Percentiles rank a stretch among this genome's conserved stretches.
These are phyloP conservation scores for Notocelia uddmanniana DNA, from an alignment of 2,888 invertebrate genomes.

Conservation along the genomic window DNA sequence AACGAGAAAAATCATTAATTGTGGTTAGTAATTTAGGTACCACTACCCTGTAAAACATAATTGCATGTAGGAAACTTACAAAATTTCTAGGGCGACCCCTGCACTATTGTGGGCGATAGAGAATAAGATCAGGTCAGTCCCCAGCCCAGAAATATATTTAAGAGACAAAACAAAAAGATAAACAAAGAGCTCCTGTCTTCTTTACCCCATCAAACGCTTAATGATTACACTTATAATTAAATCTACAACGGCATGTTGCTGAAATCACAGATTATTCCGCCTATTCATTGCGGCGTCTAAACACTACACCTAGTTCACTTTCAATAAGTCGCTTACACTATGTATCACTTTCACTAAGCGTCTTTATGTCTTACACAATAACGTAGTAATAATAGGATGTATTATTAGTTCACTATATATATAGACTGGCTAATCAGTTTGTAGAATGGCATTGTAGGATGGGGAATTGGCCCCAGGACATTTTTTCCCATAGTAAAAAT, in stretches of 20 bases:
- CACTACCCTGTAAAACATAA: background rate
- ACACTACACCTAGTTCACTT: constrained; percentile 34
- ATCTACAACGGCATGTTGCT: constrained; percentile 39
- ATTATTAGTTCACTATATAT: constrained; percentile 79
- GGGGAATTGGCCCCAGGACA: too few species aligned
- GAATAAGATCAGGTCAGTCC: constrained; percentile 12
- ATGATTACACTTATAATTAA: constrained; percentile 32
- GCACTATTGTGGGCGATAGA: too few species aligned
- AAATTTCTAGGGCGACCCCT: too few species aligned
- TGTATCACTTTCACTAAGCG: constrained; percentile 1
- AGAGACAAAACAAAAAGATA: constrained; percentile 21
- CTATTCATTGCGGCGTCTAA: constrained; percentile 33
- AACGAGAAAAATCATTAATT: background rate
- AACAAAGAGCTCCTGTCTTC: constrained; percentile 9
- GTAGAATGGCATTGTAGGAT: constrained; percentile 74
- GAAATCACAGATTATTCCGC: constrained; percentile 43
- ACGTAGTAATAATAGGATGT: constrained; percentile 74
- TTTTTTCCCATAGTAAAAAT: background rate
- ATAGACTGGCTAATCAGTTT: constrained; percentile 67
- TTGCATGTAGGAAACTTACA: too few species aligned
- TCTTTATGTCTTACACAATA: constrained; percentile 5
- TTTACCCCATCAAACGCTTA: background rate
- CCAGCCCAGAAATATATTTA: constrained; percentile 9
- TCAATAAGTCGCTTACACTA: constrained; percentile 30
- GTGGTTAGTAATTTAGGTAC: background rate